Evolutionary conservation across 2,888 invertebrate genomes (phyloP).

Genomic region (Pristionchus exspectatus): DNA sequence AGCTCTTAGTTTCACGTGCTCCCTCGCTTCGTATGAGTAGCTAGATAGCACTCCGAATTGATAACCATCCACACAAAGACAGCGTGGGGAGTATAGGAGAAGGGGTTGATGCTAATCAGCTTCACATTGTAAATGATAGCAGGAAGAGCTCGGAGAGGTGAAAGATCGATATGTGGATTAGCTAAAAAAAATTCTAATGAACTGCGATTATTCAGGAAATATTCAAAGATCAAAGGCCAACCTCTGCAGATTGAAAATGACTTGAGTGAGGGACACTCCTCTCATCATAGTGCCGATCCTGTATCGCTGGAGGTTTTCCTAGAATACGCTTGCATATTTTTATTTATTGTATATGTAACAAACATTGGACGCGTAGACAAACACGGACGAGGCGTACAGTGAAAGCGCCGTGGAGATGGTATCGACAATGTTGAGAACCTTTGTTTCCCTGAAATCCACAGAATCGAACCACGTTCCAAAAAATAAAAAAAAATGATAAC

Average conservation of each 20-base stretch:
- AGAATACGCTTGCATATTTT: not conserved
- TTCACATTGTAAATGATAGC: not conserved
- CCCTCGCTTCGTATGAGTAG: not conserved
- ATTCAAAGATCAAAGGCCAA: slow-evolving; percentile 25
- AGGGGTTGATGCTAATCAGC: not conserved
- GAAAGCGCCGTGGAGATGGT: slow-evolving; percentile 39
- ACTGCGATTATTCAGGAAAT: not conserved
- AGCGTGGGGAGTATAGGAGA: not conserved
- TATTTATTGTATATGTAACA: not conserved
- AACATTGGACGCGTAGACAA: slow-evolving; percentile 37
- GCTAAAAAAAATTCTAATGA: not conserved
- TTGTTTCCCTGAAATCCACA: not conserved
- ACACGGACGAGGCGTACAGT: slow-evolving; percentile 30
- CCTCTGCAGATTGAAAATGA: slow-evolving; percentile 47
- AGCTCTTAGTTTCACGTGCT: too few relatives aligned
- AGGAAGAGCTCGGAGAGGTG: not conserved
- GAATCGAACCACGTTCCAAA: not conserved
- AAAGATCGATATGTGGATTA: not conserved
- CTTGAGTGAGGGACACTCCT: slow-evolving; percentile 40
- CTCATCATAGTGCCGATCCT: not conserved
- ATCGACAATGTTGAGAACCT: slow-evolving; percentile 38
- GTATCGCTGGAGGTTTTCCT: slow-evolving; percentile 33
- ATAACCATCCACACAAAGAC: not conserved
- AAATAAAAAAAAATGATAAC: not conserved
- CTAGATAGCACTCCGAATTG: not conserved